Percentiles rank a stretch among this genome's conserved stretches.
phyloP scores from a whole-genome alignment of 1,140 invertebrate genomes.

The Rhagoletis pomonella region DNA sequence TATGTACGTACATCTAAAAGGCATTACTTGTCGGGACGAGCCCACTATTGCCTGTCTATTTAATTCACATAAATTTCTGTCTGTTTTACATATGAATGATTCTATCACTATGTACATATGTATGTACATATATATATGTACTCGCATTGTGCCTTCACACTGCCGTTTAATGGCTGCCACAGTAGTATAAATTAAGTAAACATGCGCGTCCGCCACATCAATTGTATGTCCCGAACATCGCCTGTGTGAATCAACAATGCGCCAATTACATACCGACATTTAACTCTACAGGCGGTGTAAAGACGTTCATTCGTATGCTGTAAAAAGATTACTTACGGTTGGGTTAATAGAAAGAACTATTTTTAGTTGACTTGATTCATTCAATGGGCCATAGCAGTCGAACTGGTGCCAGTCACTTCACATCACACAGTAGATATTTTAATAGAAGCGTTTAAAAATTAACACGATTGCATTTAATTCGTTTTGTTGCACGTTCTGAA shows the following conservation, averaged over 20 bases:
- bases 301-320: background rate
- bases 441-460: too few relatives aligned
- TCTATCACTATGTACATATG: background rate
- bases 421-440: background rate
- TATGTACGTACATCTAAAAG: background rate
- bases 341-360: constrained; percentile 44
- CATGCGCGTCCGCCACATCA: background rate
- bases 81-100: background rate
- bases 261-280: background rate
- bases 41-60: constrained; percentile 39
- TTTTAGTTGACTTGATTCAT: constrained; percentile 44
- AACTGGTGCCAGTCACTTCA: constrained; percentile 30
- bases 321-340: constrained; percentile 23
- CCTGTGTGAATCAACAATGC: constrained; percentile 28
- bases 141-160: background rate
- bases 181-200: constrained; percentile 41
- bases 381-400: constrained; percentile 32
- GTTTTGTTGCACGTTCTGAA: too few relatives aligned
- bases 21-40: background rate
- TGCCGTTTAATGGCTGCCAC: background rate
- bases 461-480: too few relatives aligned
- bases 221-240: background rate
- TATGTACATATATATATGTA: too few relatives aligned
- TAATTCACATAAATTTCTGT: constrained; percentile 37
- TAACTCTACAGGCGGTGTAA: background rate